Percentiles rank a stretch among this genome's conserved stretches.
Evolutionary conservation across 2,888 invertebrate genomes (phyloP).

Genomic region (Eueremaeus valkanovi): DNA sequence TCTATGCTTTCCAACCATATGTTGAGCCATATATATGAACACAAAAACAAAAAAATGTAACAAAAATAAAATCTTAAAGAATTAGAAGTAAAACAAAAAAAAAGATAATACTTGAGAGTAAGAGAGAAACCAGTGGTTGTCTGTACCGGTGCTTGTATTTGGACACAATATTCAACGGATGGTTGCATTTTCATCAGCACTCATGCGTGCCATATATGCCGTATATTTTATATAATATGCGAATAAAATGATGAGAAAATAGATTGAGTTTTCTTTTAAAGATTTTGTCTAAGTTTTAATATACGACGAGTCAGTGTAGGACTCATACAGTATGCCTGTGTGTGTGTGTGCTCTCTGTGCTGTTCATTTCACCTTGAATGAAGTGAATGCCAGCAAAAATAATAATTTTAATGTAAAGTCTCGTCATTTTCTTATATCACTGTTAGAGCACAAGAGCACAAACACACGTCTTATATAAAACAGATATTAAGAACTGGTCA

Average conservation of each 20-base stretch:
- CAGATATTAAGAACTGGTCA: background rate
- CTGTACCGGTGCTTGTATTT: background rate
- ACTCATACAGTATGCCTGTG: no score
- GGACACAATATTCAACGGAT: background rate
- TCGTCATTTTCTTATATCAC: background rate
- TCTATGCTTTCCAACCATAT: no score
- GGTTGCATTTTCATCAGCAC: background rate
- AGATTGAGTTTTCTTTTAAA: background rate
- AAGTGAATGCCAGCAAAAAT: background rate
- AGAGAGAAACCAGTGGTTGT: background rate
- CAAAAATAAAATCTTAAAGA: no score
- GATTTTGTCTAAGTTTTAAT: background rate
- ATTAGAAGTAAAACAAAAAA: no score
- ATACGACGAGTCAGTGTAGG: background rate
- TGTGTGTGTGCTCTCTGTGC: background rate
- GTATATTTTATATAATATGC: conserved; percentile 1
- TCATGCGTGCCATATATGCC: background rate
- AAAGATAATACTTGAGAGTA: no score
- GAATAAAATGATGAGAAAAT: conserved; percentile 2
- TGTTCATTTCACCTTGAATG: background rate
- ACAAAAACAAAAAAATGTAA: no score
- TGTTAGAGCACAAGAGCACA: background rate
- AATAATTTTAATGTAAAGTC: conserved; percentile 3
- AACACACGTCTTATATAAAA: no score
- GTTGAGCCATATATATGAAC: no score